A percentile compares a stretch with the other conserved stretches of the same genome.
These are phyloP conservation scores for Spatula versicolor DNA, from an alignment of 2,797 vertebrate genomes.

Conservation along the genomic window DNA sequence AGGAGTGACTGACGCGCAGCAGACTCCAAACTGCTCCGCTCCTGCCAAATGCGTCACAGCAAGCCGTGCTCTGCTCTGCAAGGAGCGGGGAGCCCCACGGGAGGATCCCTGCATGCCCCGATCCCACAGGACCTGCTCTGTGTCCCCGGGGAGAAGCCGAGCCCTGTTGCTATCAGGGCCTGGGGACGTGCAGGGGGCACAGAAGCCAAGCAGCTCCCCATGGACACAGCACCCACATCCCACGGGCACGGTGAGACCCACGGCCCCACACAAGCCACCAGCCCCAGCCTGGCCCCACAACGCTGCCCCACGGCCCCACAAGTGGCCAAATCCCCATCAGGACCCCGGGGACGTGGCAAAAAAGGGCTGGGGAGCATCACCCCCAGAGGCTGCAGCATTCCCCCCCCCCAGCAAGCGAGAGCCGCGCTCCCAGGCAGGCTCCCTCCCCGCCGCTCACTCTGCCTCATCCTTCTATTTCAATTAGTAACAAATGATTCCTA, in stretches of 20 bases:
- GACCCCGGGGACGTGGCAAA: background rate
- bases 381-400: background rate
- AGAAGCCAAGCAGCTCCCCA: background rate
- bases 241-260: background rate
- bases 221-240: too few species aligned
- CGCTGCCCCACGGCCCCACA: background rate
- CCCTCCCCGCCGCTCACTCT: background rate
- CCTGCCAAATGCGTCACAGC: background rate
- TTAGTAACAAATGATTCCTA: conserved; percentile 74
- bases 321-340: background rate
- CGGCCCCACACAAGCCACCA: too few species aligned
- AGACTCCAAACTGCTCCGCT: background rate
- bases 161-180: too few species aligned
- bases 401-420: background rate
- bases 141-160: accelerated
- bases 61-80: background rate
- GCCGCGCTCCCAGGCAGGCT: background rate
- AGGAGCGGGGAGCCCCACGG: background rate
- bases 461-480: conserved; percentile 70
- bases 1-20: conserved; percentile 12
- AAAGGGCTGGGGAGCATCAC: background rate
- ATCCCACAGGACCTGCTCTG: background rate
- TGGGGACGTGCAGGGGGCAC: background rate
- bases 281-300: background rate
- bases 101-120: background rate